Percentiles rank a stretch among this genome's conserved stretches.
Evolutionary conservation across 2,113 vertebrate species (phyloP).

Genomic region (Setophaga kirtlandii): DNA sequence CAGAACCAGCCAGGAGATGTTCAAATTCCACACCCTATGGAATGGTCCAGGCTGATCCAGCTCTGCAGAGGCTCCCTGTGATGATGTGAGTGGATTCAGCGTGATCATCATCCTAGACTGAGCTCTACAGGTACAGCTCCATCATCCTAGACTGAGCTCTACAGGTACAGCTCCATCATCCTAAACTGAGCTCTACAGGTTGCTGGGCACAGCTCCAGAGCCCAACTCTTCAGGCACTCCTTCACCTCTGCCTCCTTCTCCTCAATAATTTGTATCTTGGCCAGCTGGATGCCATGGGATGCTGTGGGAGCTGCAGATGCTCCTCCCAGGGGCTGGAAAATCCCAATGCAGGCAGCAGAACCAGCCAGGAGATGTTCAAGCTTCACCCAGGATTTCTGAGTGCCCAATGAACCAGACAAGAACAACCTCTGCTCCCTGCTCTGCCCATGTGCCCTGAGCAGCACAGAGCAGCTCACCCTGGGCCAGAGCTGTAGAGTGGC

Average conservation of each 20-base stretch:
- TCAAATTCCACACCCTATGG: background rate
- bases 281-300: background rate
- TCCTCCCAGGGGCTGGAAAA: background rate
- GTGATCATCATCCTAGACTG: background rate
- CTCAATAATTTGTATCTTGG: rapidly evolving
- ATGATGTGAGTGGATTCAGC: background rate
- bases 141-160: background rate
- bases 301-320: background rate
- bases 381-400: background rate
- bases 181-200: rapidly evolving
- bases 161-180: background rate
- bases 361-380: background rate
- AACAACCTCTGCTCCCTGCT: background rate
- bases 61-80: background rate
- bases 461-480: rapidly evolving
- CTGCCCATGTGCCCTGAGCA: background rate
- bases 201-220: background rate
- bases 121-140: no score
- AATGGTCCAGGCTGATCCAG: background rate
- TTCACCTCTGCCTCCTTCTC: background rate
- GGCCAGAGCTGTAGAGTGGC: rapidly evolving
- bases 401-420: background rate
- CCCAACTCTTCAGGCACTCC: background rate
- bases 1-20: background rate
- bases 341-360: background rate